These are phyloP conservation scores for Bombus terrestris DNA, from an alignment of 1,140 invertebrate genomes.

Conservation along the genomic window DNA sequence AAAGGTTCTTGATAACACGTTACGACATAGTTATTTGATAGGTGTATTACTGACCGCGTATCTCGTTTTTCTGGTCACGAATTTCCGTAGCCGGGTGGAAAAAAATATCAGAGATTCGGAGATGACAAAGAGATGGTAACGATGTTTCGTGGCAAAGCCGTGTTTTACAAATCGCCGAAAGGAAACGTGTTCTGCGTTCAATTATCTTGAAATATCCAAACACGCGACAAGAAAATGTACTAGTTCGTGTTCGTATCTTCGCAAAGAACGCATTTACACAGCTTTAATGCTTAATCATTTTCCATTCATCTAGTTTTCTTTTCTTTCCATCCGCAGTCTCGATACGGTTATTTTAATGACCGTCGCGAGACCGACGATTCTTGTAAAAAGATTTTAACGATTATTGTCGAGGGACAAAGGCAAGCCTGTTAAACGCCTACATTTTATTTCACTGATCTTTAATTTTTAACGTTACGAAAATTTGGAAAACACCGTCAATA, in stretches of 20 bases:
- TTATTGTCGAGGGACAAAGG: background rate
- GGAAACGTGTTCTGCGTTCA: background rate
- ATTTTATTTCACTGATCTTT: background rate
- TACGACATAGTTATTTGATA: background rate
- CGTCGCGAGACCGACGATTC: background rate
- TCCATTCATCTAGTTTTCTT: no score
- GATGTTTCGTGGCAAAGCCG: background rate
- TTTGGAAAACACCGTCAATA: background rate
- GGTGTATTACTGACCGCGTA: background rate
- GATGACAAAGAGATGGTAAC: slow-evolving; percentile 18
- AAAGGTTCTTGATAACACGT: background rate
- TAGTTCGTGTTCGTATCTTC: background rate
- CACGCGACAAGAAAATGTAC: background rate
- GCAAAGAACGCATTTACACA: background rate
- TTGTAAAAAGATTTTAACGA: background rate
- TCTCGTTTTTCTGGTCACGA: background rate
- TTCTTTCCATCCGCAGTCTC: no score
- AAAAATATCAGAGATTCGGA: slow-evolving; percentile 17
- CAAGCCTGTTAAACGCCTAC: background rate
- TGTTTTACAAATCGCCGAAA: background rate
- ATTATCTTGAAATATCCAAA: background rate
- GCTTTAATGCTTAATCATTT: background rate
- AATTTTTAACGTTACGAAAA: background rate
- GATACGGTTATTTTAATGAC: background rate
- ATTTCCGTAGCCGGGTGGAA: background rate